These are phyloP conservation scores for Orthonevra nobilis DNA, from an alignment of 2,888 invertebrate genomes.

Conservation along the genomic window DNA sequence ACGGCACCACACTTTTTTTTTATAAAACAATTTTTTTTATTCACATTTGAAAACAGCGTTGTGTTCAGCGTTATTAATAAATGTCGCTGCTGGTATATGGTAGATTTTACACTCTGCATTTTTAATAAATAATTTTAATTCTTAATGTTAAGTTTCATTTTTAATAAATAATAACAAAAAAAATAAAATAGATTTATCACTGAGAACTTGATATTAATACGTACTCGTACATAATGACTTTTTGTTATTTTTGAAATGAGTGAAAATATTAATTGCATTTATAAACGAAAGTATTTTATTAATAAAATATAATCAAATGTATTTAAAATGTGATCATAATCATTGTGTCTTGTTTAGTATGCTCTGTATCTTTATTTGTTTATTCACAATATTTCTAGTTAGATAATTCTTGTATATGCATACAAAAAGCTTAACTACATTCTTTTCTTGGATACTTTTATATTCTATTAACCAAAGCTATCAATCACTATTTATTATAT, in stretches of 20 bases:
- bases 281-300: constrained; percentile 16
- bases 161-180: background rate
- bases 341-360: background rate
- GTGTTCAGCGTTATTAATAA: constrained; percentile 47
- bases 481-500: constrained; percentile 24
- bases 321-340: background rate
- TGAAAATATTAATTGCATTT: constrained; percentile 14
- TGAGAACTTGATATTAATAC: constrained; percentile 13
- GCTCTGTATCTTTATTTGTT: constrained; percentile 11
- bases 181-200: constrained; percentile 8
- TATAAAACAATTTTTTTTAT: constrained; percentile 1
- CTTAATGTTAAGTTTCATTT: constrained; percentile 8
- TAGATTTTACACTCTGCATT: constrained; percentile 8
- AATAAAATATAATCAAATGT: background rate
- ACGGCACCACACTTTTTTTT: background rate
- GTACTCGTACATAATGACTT: constrained; percentile 1
- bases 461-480: constrained; percentile 42
- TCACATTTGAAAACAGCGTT: constrained; percentile 58
- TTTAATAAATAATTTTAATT: constrained; percentile 34
- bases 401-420: constrained; percentile 54
- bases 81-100: constrained; percentile 42
- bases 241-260: background rate
- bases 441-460: constrained; percentile 22
- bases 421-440: constrained; percentile 65
- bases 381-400: constrained; percentile 24